These are phyloP conservation scores for Canis aureus DNA, from an alignment of 2,113 vertebrate species.

Conservation along the genomic window DNA sequence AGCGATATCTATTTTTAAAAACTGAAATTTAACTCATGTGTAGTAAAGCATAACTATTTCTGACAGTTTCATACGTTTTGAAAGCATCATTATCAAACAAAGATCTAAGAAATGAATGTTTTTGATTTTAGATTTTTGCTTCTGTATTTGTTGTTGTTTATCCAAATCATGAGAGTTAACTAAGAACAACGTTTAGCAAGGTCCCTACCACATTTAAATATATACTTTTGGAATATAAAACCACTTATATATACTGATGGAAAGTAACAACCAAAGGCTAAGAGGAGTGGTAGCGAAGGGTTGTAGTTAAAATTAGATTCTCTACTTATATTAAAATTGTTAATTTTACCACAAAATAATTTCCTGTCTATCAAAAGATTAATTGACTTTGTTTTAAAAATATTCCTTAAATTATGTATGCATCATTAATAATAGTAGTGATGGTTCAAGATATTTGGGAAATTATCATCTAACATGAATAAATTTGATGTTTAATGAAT, in stretches of 20 bases:
- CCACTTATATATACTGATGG: background rate
- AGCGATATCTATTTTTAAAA: slow-evolving; percentile 61
- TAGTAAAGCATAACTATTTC: slow-evolving; percentile 62
- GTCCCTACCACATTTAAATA: background rate
- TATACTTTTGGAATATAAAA: slow-evolving; percentile 38
- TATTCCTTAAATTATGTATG: slow-evolving; percentile 70
- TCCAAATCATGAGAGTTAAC: slow-evolving; percentile 54
- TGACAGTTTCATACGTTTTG: slow-evolving; percentile 67
- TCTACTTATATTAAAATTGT: slow-evolving; percentile 52
- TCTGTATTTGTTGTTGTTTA: slow-evolving; percentile 62
- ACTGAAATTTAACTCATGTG: slow-evolving; percentile 60
- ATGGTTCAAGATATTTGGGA: slow-evolving; percentile 60
- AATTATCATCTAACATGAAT: slow-evolving; percentile 56
- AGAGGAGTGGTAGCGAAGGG: background rate
- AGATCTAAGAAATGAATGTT: slow-evolving; percentile 45
- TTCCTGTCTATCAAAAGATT: slow-evolving; percentile 63
- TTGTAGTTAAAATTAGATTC: slow-evolving; percentile 65
- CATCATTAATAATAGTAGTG: slow-evolving; percentile 64
- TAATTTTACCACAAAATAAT: slow-evolving; percentile 69
- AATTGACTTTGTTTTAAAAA: slow-evolving; percentile 67
- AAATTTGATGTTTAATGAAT: slow-evolving; percentile 29
- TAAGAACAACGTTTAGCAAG: slow-evolving; percentile 39
- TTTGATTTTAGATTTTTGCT: slow-evolving; percentile 58
- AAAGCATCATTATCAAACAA: slow-evolving; percentile 60
- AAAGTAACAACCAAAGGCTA: slow-evolving; percentile 28